phyloP scores from a whole-genome alignment of 2,113 vertebrate species.

The Turnix velox region DNA sequence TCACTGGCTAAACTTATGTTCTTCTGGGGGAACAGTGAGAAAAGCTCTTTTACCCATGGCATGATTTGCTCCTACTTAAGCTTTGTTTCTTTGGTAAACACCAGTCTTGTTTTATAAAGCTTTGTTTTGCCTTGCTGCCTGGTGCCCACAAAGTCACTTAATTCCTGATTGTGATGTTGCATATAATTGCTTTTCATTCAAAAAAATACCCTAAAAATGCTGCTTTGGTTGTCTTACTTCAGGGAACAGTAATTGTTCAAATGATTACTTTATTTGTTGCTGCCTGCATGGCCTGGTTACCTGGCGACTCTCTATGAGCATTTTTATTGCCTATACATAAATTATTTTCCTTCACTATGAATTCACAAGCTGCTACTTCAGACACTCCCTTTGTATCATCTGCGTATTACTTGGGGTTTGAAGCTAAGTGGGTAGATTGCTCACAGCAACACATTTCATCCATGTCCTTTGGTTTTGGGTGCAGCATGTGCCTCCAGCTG shows the following conservation, averaged over 20 bases:
- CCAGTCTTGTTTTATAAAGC: background rate
- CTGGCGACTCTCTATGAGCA: background rate
- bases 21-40: background rate
- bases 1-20: background rate
- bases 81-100: background rate
- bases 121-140: background rate
- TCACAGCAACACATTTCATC: conserved; percentile 74
- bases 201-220: background rate
- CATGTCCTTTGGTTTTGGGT: background rate
- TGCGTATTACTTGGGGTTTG: background rate
- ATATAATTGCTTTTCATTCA: background rate
- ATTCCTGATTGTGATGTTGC: background rate
- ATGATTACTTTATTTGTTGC: background rate
- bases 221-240: background rate
- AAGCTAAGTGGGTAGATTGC: conserved; percentile 74
- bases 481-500: conserved; percentile 52
- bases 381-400: background rate
- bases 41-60: background rate
- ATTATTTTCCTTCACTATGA: background rate
- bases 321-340: background rate
- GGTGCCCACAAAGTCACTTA: background rate
- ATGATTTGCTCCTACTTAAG: background rate
- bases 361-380: background rate
- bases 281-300: background rate
- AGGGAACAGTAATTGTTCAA: background rate